A percentile compares a stretch with the other conserved stretches of the same genome.
These are phyloP conservation scores for Aurelia coerulea DNA, from an alignment of 30 jellyfish, hydroid and myxozoan species.

Conservation along the genomic window DNA sequence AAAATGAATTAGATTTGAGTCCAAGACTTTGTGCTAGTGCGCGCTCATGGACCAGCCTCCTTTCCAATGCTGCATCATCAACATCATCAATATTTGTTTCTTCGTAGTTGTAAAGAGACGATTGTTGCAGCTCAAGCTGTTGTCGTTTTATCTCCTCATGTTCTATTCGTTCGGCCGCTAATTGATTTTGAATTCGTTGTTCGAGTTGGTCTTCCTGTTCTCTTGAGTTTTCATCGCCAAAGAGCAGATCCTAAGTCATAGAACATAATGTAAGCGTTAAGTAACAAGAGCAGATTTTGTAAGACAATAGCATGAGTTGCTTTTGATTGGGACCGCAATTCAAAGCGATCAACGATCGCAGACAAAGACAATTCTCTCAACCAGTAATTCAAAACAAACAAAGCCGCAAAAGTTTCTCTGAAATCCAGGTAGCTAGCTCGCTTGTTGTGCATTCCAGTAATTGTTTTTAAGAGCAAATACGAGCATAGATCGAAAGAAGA, in stretches of 20 bases:
- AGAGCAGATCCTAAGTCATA: conserved; percentile 31
- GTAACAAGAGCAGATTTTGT: no score
- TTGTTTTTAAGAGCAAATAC: no score
- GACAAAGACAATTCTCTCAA: no score
- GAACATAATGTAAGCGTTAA: neutral
- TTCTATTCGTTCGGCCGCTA: conserved; percentile 33
- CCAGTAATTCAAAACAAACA: no score
- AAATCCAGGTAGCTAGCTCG: no score
- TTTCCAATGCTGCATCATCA: conserved; percentile 27
- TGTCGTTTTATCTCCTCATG: conserved; percentile 38
- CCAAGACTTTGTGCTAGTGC: conserved; percentile 13
- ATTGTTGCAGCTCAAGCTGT: conserved; percentile 20
- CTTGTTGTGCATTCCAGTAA: no score
- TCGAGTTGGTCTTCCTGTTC: conserved; percentile 43
- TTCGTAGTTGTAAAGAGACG: conserved; percentile 24
- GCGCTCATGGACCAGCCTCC: conserved; percentile 47
- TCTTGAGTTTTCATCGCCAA: conserved; percentile 2
- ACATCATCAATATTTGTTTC: conserved; percentile 25
- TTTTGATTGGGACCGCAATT: no score
- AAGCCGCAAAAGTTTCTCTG: no score
- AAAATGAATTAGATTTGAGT: conserved; percentile 11
- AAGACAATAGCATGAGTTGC: no score
- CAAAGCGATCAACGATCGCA: no score
- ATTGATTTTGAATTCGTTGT: conserved; percentile 33
- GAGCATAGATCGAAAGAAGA: no score